These are phyloP conservation scores for Diabrotica undecimpunctata DNA, from an alignment of 1,140 invertebrate genomes.

Conservation along the genomic window DNA sequence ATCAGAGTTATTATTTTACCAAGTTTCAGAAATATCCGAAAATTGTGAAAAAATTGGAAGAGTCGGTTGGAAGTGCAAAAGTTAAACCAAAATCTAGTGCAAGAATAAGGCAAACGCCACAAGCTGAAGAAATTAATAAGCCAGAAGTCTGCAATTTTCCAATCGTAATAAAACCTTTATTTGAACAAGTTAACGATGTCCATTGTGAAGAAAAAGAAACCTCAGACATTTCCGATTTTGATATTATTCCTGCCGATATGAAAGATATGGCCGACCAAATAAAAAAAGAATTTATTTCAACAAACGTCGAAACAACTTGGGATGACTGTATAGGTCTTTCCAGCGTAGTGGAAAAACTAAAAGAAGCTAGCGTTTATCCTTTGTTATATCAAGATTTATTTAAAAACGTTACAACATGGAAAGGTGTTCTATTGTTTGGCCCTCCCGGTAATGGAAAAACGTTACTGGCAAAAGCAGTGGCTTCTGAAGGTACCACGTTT, in stretches of 20 bases:
- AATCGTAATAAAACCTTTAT: slow-evolving; percentile 31
- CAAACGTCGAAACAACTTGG: slow-evolving; percentile 57
- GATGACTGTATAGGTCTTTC: slow-evolving; percentile 72
- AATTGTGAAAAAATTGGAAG: slow-evolving; percentile 59
- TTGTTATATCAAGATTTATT: slow-evolving; percentile 83
- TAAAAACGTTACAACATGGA: slow-evolving; percentile 77
- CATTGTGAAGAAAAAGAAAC: background rate
- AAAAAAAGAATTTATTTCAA: slow-evolving; percentile 63
- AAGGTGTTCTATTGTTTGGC: slow-evolving; percentile 77
- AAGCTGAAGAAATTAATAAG: slow-evolving; percentile 5
- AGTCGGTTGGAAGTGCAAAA: background rate
- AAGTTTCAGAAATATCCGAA: slow-evolving; percentile 84
- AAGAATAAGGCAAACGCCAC: background rate
- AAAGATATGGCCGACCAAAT: slow-evolving; percentile 56
- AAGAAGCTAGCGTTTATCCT: slow-evolving; percentile 86
- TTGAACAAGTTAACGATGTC: background rate
- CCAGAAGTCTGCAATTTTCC: slow-evolving; percentile 31
- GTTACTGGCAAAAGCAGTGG: slow-evolving; percentile 81
- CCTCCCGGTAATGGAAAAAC: slow-evolving; percentile 86
- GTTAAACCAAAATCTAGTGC: background rate
- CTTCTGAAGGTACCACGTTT: slow-evolving; percentile 83
- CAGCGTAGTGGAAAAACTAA: slow-evolving; percentile 76
- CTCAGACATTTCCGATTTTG: background rate
- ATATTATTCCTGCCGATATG: slow-evolving; percentile 9
- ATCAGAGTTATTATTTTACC: slow-evolving; percentile 79